A percentile compares a stretch with the other conserved stretches of the same genome.
These are phyloP conservation scores for Sphenopsis melanotis DNA, from an alignment of 2,797 vertebrate genomes.

Conservation along the genomic window DNA sequence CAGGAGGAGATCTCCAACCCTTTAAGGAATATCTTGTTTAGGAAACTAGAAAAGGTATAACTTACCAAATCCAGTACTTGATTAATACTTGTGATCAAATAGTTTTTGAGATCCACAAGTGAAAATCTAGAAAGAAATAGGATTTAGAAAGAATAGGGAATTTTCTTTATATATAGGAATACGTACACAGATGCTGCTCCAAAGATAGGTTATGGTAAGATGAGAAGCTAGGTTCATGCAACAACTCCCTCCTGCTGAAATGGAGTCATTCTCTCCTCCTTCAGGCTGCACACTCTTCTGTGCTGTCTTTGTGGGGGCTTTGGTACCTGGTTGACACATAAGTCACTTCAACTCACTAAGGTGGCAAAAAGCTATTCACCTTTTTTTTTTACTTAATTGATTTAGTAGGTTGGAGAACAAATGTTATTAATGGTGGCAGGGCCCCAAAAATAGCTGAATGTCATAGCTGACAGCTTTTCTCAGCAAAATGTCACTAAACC, in stretches of 20 bases:
- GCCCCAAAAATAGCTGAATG: neutral
- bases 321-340: neutral
- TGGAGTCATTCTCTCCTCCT: neutral
- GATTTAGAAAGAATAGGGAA: neutral
- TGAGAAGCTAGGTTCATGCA: neutral
- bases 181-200: neutral
- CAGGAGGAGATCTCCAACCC: neutral
- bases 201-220: constrained; percentile 18
- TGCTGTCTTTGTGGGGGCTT: neutral
- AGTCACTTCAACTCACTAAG: neutral
- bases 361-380: neutral
- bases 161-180: neutral
- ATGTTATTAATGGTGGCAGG: neutral
- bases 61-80: neutral
- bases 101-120: neutral
- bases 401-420: constrained; percentile 4
- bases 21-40: neutral
- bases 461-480: constrained; percentile 21
- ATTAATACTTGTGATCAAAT: neutral
- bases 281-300: neutral
- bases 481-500: constrained; percentile 27
- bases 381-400: neutral
- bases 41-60: neutral
- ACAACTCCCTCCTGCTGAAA: neutral
- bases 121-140: neutral